Conservation (phyloP, 1,140 invertebrate genomes). For the Melitaea cinxia region DNA sequence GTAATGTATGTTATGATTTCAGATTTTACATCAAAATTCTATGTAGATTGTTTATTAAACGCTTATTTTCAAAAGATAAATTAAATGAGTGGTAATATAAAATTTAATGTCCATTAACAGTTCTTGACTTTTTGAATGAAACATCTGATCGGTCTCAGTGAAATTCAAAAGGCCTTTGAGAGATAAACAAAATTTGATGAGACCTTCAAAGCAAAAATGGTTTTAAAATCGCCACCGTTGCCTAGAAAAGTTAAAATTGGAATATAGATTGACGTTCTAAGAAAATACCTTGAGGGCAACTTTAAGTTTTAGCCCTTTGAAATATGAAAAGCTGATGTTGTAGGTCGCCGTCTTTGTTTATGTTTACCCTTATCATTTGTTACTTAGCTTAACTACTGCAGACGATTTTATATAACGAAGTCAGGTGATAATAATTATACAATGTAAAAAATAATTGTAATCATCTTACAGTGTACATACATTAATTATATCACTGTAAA, state of each 20-base stretch:
- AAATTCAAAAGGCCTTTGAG: slow-evolving; percentile 45
- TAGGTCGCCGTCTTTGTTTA: slow-evolving; percentile 32
- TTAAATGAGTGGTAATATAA: too few relatives aligned
- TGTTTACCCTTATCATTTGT: slow-evolving; percentile 18
- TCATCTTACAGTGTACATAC: too few relatives aligned
- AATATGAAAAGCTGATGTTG: slow-evolving; percentile 45
- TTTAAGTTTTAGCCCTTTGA: slow-evolving; percentile 68
- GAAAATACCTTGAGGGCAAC: slow-evolving; percentile 63
- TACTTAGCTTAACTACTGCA: neutral
- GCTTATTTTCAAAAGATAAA: too few relatives aligned
- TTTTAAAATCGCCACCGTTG: slow-evolving; percentile 63
- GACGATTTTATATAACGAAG: neutral
- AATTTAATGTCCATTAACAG: neutral
- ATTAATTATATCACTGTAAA: too few relatives aligned
- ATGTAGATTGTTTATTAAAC: too few relatives aligned
- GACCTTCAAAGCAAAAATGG: slow-evolving; percentile 65
- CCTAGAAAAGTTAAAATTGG: slow-evolving; percentile 72
- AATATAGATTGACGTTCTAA: slow-evolving; percentile 70
- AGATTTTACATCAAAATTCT: too few relatives aligned
- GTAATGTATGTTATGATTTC: too few relatives aligned
- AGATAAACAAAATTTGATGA: slow-evolving; percentile 66
- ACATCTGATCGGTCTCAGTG: slow-evolving; percentile 14
- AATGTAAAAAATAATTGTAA: neutral
- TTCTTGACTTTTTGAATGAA: neutral
- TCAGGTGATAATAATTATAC: neutral